phyloP scores from a whole-genome alignment of 1,140 invertebrate genomes.

The Drosophila oshimai region DNA sequence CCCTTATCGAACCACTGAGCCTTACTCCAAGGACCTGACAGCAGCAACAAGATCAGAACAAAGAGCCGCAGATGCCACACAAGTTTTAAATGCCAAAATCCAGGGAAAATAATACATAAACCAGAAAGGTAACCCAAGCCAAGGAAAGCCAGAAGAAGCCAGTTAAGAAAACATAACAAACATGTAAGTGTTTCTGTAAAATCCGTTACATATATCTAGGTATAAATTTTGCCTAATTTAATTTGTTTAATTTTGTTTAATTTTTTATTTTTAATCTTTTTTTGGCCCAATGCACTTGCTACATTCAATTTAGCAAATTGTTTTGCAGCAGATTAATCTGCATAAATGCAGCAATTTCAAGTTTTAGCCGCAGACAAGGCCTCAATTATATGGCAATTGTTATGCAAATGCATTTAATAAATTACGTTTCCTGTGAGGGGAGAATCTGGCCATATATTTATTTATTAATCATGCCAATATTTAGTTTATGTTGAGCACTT shows the following conservation, averaged over 20 bases:
- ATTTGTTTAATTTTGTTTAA: not conserved
- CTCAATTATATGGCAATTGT: constrained; percentile 12
- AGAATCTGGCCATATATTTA: not conserved
- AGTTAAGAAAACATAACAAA: not conserved
- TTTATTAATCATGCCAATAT: not conserved
- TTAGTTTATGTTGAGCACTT: not conserved
- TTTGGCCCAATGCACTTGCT: not conserved
- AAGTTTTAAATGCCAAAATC: constrained; percentile 16
- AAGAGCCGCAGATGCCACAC: not conserved
- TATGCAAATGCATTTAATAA: constrained; percentile 23
- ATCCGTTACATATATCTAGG: not conserved
- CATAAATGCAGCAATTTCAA: not conserved
- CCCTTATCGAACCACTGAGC: not conserved
- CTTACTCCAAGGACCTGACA: not conserved
- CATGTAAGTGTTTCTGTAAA: constrained; percentile 10
- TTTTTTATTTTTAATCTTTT: not conserved
- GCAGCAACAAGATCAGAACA: not conserved
- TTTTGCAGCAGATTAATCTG: not conserved
- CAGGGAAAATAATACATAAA: not conserved
- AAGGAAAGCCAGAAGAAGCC: not conserved
- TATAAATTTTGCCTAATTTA: not conserved
- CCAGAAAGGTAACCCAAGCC: not conserved
- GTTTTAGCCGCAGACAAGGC: not conserved
- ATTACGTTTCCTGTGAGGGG: constrained; percentile 1
- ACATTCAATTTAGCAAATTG: constrained; percentile 1